Base-by-base conservation (phyloP, 2,888 invertebrate genomes). In the Tetanocera ferruginea region DNA sequence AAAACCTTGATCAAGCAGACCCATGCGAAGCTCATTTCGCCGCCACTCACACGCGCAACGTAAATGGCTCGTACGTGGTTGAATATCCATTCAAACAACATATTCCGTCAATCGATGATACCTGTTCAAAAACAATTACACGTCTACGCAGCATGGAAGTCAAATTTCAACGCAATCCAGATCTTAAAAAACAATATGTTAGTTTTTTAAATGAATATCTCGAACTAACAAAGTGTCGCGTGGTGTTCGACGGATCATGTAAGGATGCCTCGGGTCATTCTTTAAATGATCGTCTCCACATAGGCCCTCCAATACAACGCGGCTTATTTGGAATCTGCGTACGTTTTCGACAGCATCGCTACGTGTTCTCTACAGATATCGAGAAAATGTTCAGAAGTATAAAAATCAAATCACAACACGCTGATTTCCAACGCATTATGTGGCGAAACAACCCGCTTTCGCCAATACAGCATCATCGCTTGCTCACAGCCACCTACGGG, bases 121-220 rank as follows among this genome's bases (percentile, higher is more conserved):
- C 77, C 14, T 19, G 76, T 0, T 51, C 76, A 51, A 8, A 37
- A 11, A 51, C 79, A 0, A 28, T 80, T 23, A 69, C 74, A 34
- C 78, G 79, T 1, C 74, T 80, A n/a, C 1, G 72, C 34, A 70
- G 73, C 4, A 75, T 80, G 66, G 79, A 80, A 51, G 70, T 71
- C 19, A 74, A 76, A 37, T 80, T 80, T 71, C 72, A 64, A 37
- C 34, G 28, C 9, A 66, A 79, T 9, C 8, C 76, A 6, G 37
- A 55, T 9, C 37, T 78, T 5, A 70, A 62, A 23, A n/a, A 64
- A 25, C 73, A 77, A 62, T 81, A 82, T 62, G 62, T 69, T 25
- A 28, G 71, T 6, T 81, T 83, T 70, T 62, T 83, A 52, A 49
- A 77, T 1, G 80, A 81, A 31, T 80, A 83, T 74, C 23, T 79